Percentiles rank a stretch among this genome's conserved stretches.
Conservation (phyloP, 1,140 invertebrate genomes). For the Dolichoris vasculosae region DNA sequence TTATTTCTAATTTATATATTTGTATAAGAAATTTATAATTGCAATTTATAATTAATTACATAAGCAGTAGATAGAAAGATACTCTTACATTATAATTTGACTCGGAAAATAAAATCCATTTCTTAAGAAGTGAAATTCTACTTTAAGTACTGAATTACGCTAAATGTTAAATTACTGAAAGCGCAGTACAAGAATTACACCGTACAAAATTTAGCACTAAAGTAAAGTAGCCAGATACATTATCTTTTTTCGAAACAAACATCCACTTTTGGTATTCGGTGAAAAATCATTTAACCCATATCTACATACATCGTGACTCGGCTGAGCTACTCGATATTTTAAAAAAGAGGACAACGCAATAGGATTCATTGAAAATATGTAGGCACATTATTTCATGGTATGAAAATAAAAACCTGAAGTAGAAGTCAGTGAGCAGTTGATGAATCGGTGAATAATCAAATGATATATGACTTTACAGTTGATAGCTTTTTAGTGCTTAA, state of each 20-base stretch:
- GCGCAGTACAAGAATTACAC: not conserved
- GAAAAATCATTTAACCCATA: not conserved
- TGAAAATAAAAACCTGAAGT: constrained; percentile 18
- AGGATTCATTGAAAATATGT: not conserved
- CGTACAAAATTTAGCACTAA: not conserved
- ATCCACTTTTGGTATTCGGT: not conserved
- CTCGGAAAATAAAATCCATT: not conserved
- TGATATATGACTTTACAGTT: constrained; percentile 10
- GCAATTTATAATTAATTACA: no score
- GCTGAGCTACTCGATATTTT: not conserved
- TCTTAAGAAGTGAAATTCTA: not conserved
- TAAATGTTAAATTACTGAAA: not conserved
- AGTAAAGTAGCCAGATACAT: not conserved
- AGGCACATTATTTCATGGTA: not conserved
- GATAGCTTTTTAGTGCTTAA: not conserved
- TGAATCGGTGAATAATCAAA: constrained; percentile 53
- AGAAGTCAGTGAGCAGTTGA: constrained; percentile 47
- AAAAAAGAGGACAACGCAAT: not conserved
- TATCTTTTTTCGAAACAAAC: constrained; percentile 7
- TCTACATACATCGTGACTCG: constrained; percentile 1
- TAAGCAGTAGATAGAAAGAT: no score
- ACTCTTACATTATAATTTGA: no score
- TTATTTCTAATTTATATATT: no score
- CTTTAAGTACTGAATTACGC: not conserved
- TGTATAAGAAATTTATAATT: no score